Evolutionary conservation across 1,140 invertebrate genomes (phyloP), one percentile per base, ranked within the genome.

Genomic region (Apocrypta bakeri): DNA sequence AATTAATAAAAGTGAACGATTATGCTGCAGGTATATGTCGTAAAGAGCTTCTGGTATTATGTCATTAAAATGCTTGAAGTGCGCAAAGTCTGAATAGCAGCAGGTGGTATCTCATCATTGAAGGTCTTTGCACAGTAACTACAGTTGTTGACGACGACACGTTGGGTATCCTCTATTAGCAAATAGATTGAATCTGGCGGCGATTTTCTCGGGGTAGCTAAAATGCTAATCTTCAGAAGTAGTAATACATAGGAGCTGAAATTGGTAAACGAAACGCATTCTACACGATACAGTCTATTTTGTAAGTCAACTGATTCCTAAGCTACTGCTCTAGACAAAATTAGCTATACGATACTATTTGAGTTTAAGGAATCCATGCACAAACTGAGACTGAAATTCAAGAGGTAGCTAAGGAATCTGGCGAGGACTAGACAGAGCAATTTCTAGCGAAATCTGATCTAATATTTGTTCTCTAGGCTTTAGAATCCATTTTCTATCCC

Each of bases 161-260:
- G n/a, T 66, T 48, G 17, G 68, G 31, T 69, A 64, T 31, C 72
- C 56, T 37, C 40, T 66, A 81, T 85, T 87, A 85, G 78, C 83
- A 86, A 82, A 80, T 83, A 84, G 37, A 85, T 85, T 87, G 81
- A 69, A 79, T 37, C 71, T 82, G 86, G 84, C 81, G 79, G 73
- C 85, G 75, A 88, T 85, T 85, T 37, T 14, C 17, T n/a, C 24
- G 7, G n/a, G n/a, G n/a, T n/a, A n/a, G n/a, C 33, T 33, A 12
- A 33, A 69, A 72, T 33, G 31, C n/a, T 40, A 72, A 72, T 72
- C 37, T 42, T 6, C 21, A 37, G 21, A 72, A 72, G 37, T 66
- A 29, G 63, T 21, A 84, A 85, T 82, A 78, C 82, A n/a, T n/a
- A n/a, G 48, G 48, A 56, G 48, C 48, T 56, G 17, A 56, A 56